These are phyloP conservation scores for Tricholaema leucomelas DNA, from an alignment of 2,113 vertebrate genomes.

Conservation along the genomic window DNA sequence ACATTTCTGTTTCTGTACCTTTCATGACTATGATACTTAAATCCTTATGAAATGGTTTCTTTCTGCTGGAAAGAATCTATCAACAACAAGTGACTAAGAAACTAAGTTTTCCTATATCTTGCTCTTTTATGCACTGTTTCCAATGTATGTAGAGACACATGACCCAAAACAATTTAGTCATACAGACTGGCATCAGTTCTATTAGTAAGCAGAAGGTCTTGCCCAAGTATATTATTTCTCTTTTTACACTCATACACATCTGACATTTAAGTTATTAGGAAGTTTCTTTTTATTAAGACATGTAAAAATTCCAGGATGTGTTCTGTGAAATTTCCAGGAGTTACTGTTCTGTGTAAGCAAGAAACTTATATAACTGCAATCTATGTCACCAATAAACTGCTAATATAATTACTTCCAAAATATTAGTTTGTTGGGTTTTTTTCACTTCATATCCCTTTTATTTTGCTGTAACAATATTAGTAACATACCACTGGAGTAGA, in stretches of 20 bases:
- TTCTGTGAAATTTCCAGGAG: not conserved
- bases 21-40: not conserved
- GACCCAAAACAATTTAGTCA: not conserved
- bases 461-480: not conserved
- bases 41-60: not conserved
- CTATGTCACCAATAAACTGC: not conserved
- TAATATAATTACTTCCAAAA: conserved; percentile 4
- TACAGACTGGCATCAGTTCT: not conserved
- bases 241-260: not conserved
- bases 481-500: not conserved
- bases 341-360: not conserved
- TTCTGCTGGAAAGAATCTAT: not conserved
- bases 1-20: not conserved
- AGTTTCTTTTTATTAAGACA: not conserved
- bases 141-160: not conserved
- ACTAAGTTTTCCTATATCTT: not conserved
- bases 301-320: not conserved
- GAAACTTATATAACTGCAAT: not conserved
- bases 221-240: not conserved
- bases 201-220: not conserved
- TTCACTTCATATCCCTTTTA: not conserved
- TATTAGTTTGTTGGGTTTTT: not conserved
- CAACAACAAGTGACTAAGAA: not conserved
- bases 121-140: not conserved
- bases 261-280: not conserved